phyloP scores from a whole-genome alignment of 2,113 vertebrate species.

The Brienomyrus longianalis region DNA sequence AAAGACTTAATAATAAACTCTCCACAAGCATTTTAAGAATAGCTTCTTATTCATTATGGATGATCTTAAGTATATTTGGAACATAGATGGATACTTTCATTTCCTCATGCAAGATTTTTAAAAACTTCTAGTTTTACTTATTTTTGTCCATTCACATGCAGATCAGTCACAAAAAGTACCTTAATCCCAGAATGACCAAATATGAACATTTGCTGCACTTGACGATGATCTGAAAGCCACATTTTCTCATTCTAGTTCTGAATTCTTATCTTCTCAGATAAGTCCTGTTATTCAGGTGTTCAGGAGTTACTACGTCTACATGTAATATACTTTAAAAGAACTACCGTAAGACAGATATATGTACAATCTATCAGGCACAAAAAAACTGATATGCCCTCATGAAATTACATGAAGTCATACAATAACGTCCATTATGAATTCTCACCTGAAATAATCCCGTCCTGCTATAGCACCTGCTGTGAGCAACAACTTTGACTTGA shows the following conservation, averaged over 20 bases:
- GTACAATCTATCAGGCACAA: neutral
- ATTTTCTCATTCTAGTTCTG: neutral
- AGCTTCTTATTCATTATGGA: neutral
- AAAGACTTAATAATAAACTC: neutral
- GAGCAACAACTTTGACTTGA: neutral
- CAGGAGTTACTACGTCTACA: neutral
- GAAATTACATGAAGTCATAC: neutral
- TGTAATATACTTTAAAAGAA: neutral
- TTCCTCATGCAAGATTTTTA: neutral
- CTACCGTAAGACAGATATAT: neutral
- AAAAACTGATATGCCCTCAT: neutral
- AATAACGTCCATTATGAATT: neutral
- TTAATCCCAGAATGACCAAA: neutral
- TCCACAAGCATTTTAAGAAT: neutral
- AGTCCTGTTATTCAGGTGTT: neutral
- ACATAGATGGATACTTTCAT: neutral
- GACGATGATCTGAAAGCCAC: neutral
- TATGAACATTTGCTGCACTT: neutral
- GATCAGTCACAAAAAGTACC: neutral
- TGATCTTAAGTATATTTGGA: neutral
- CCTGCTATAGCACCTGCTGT: neutral
- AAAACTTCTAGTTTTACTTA: neutral
- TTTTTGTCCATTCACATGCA: neutral
- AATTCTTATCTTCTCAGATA: neutral
- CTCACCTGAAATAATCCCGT: constrained; percentile 9